phyloP scores from a whole-genome alignment of 2,113 vertebrate genomes.

The Mormyrus iriodes region DNA sequence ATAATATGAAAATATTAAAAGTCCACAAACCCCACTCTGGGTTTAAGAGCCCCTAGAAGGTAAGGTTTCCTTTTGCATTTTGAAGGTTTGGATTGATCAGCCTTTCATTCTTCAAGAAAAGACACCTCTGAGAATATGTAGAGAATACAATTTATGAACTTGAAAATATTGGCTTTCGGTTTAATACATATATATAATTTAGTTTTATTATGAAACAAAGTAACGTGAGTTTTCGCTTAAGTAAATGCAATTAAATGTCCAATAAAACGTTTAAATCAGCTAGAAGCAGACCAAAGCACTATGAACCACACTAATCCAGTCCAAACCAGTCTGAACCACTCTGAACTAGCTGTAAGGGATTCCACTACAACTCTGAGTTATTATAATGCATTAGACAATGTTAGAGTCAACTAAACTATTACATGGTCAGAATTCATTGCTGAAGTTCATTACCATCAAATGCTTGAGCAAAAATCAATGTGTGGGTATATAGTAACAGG shows the following conservation, averaged over 20 bases:
- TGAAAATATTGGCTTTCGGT: neutral
- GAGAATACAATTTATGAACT: neutral
- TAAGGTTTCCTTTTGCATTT: neutral
- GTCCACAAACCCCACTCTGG: neutral
- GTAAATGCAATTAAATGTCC: neutral
- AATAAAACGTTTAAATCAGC: neutral
- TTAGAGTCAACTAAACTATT: constrained; percentile 4
- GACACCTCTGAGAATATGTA: neutral
- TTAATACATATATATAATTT: neutral
- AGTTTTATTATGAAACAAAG: neutral
- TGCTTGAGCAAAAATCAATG: neutral
- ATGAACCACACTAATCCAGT: neutral
- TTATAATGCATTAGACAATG: neutral
- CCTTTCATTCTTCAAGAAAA: neutral
- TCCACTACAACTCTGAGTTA: neutral
- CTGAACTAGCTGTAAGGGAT: neutral
- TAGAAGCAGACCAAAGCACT: neutral
- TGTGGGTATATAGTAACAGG: neutral
- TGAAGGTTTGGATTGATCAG: neutral
- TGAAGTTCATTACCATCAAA: neutral
- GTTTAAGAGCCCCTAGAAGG: neutral
- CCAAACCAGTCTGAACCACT: neutral
- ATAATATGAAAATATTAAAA: neutral
- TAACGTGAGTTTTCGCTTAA: neutral
- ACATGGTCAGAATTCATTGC: neutral